Base-by-base conservation (phyloP, 1,140 invertebrate genomes). In the Aphaenogaster floridana region DNA sequence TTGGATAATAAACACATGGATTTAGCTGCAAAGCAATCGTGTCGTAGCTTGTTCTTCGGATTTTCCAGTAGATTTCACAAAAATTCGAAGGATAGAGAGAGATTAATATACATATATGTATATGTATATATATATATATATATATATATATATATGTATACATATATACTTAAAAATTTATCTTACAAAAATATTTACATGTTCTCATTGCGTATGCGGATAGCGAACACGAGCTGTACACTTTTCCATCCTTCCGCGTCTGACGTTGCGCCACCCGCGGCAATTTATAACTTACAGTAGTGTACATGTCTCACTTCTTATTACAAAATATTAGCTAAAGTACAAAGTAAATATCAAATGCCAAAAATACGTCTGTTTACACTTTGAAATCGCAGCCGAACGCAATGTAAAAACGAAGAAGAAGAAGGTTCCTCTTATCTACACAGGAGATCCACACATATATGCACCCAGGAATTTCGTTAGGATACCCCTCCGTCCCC, bases 171-270 rank as follows among this genome's bases (percentile, higher is more conserved):
- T 28, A 28, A 28, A 91, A 89, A 86, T 83, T 90, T 91, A 92
- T 92, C 86, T 91, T 92, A 92, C 91, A 92, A 92, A 92, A 92
- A 88, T 92, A 92, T 92, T 79, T 92, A 92, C 90, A 91, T n/a
- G 78, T 88, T 88, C 77, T 88, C 87, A 91, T 72, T 87, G 57
- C 71, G 34, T 77, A 36, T 28, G 34, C 28, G 28, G 66, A 15
- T 68, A 78, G 61, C 36, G 83, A 88, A 86, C 80, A 68, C n/a
- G 78, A 86, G 72, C 90, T 92, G 88, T 92, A 91, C 90, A 91
- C 28, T 80, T 28, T 34, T n/a, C 3, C 68, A 36, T 68, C 54
- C 3, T 28, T 79, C 61, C 42, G n/a, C 34, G 59, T 85, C 72
- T 64, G 69, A 68, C 79, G 74, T 87, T 52, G 54, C 84, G 69